Conservation (phyloP, 2,113 vertebrate genomes). For the Haplotaxodon microlepis region DNA sequence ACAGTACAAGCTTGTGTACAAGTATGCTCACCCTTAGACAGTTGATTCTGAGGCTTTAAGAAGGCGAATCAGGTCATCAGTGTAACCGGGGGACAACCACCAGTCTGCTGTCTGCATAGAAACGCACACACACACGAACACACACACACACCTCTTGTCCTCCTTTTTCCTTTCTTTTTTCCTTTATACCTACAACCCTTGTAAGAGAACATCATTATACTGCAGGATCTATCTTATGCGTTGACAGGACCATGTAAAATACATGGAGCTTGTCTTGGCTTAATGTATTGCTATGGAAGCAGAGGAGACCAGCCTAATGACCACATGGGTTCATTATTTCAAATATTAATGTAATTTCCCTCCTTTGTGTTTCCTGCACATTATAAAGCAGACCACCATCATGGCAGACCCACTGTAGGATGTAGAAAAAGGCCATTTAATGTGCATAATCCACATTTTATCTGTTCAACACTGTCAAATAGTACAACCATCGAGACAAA, state of each 20-base stretch:
- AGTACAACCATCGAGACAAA: background rate
- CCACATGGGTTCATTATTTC: constrained; percentile 50
- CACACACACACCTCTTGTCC: background rate
- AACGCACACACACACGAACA: background rate
- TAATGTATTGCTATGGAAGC: constrained; percentile 75
- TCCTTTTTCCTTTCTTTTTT: background rate
- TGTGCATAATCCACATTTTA: background rate
- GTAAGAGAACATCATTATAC: constrained; percentile 55
- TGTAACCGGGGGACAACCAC: constrained; percentile 5
- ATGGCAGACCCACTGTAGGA: background rate
- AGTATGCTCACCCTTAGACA: background rate
- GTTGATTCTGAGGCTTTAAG: constrained; percentile 39
- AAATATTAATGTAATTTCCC: constrained; percentile 58
- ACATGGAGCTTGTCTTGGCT: constrained; percentile 68
- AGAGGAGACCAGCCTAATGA: constrained; percentile 64
- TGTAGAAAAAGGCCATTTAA: background rate
- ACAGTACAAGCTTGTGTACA: background rate
- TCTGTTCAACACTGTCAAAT: background rate
- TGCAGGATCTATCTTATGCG: constrained; percentile 53
- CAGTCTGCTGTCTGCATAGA: constrained; percentile 34
- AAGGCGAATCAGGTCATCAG: constrained; percentile 38
- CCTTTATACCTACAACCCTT: background rate
- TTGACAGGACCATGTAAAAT: constrained; percentile 67
- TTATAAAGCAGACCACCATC: background rate
- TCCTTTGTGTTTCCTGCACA: constrained; percentile 36